Percentiles rank a stretch among this genome's conserved stretches.
Evolutionary conservation across 1,140 invertebrate genomes (phyloP).

Genomic region (Pissodes strobi): DNA sequence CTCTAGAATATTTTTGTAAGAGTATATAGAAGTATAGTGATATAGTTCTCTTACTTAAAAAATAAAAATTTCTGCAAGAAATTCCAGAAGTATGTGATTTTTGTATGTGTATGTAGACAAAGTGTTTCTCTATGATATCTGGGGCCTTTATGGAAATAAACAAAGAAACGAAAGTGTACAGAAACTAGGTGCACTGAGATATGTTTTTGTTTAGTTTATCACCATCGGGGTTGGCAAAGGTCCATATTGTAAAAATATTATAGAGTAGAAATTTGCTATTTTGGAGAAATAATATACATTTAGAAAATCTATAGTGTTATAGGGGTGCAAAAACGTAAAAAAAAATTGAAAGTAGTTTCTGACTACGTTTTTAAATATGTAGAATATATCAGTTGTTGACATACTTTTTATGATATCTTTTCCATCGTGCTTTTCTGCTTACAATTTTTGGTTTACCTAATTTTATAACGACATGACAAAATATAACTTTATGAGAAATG

Average conservation of each 20-base stretch:
- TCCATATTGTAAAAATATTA: constrained; percentile 34
- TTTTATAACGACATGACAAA: no score
- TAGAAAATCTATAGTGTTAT: constrained; percentile 11
- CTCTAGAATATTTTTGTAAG: no score
- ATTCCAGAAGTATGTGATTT: constrained; percentile 2
- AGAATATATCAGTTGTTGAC: no score
- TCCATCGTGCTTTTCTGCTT: no score
- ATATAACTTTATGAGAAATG: no score
- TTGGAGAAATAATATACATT: constrained; percentile 7
- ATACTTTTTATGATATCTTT: no score
- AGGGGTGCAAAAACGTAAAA: no score
- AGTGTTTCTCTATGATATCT: constrained; percentile 18
- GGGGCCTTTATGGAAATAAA: constrained; percentile 31
- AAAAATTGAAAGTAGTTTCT: no score
- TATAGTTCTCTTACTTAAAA: background rate
- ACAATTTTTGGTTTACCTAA: no score
- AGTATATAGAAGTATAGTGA: no score
- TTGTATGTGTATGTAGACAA: constrained; percentile 17
- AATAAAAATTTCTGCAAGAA: no score
- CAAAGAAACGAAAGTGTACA: background rate
- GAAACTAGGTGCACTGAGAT: constrained; percentile 12
- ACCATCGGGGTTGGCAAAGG: constrained; percentile 38
- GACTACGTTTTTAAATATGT: no score
- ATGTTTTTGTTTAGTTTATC: constrained; percentile 17
- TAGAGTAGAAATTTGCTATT: constrained; percentile 11